Conservation (phyloP, 2,797 vertebrate genomes). For the Sitta carolinensis region DNA sequence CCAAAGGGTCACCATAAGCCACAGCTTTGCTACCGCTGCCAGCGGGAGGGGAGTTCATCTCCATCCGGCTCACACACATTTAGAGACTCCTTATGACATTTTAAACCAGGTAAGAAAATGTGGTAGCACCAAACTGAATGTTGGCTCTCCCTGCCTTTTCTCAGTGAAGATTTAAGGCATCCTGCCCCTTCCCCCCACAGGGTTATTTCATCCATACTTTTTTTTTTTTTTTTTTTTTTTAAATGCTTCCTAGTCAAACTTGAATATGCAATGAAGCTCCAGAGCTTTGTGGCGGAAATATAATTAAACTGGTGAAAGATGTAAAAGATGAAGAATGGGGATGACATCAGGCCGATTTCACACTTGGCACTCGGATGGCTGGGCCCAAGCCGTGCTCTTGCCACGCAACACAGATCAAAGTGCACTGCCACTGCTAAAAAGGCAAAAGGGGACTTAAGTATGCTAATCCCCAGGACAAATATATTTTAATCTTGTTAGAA, state of each 20-base stretch:
- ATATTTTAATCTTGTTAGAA: slow-evolving; percentile 99
- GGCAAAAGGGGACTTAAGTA: slow-evolving; percentile 91
- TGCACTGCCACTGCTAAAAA: slow-evolving; percentile 85
- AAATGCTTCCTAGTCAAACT: slow-evolving; percentile 96
- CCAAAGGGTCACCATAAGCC: neutral
- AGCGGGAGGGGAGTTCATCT: neutral
- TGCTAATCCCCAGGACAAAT: slow-evolving; percentile 99
- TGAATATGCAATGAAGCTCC: slow-evolving; percentile 93
- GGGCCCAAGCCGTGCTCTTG: slow-evolving; percentile 88
- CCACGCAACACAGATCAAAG: slow-evolving; percentile 98
- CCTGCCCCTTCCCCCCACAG: slow-evolving; percentile 83
- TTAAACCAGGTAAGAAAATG: slow-evolving; percentile 13
- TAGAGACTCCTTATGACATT: neutral
- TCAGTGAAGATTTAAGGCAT: slow-evolving; percentile 60
- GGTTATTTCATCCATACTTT: slow-evolving; percentile 85
- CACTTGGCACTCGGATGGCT: slow-evolving; percentile 90
- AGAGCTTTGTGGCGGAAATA: slow-evolving; percentile 97
- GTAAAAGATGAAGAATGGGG: slow-evolving; percentile 91
- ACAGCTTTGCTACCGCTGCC: neutral
- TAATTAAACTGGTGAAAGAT: slow-evolving; percentile 95
- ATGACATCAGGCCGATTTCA: slow-evolving; percentile 99
- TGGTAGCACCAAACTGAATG: neutral
- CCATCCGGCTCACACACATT: neutral
- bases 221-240: slow-evolving; percentile 78
- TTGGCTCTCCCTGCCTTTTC: slow-evolving; percentile 4